Evolutionary conservation across 2,888 invertebrate species (phyloP).

Genomic region (Caenorhabditis becei): DNA sequence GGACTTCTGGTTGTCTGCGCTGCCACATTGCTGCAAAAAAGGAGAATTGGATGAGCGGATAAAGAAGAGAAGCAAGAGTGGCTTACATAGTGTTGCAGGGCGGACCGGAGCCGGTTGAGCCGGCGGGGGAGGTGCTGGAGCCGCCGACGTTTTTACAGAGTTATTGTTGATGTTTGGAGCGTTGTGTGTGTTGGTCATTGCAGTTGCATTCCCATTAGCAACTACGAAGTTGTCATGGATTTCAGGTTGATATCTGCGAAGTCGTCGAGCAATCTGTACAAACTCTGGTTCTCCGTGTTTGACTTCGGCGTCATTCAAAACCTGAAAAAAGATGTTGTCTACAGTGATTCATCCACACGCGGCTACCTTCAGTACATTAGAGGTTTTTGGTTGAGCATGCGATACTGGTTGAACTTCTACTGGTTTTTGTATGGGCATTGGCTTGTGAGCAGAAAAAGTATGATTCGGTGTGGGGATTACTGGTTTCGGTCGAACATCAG

Average conservation of each 20-base stretch:
- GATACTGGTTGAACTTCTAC: constrained; percentile 29
- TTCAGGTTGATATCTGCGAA: constrained; percentile 56
- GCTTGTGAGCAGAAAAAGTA: constrained; percentile 33
- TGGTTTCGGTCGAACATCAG: constrained; percentile 21
- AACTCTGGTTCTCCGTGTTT: constrained; percentile 54
- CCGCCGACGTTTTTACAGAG: constrained; percentile 32
- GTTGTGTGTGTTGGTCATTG: constrained; percentile 25
- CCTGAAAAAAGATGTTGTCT: constrained; percentile 18
- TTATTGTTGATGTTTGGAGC: constrained; percentile 6
- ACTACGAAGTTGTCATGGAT: constrained; percentile 36
- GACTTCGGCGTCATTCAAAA: constrained; percentile 52
- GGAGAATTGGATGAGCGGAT: constrained; percentile 2
- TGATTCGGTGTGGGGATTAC: constrained; percentile 18
- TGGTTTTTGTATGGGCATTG: constrained; percentile 37
- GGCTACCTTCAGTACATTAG: constrained; percentile 51
- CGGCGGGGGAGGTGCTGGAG: constrained; percentile 32
- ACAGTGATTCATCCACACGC: background rate
- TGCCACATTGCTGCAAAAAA: constrained; percentile 54
- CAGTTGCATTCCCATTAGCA: background rate
- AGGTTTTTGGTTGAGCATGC: constrained; percentile 31
- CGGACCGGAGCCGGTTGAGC: constrained; percentile 51
- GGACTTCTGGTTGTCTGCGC: constrained; percentile 52
- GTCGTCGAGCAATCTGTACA: constrained; percentile 58
- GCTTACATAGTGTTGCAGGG: constrained; percentile 50
- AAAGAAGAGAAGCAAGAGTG: background rate